phyloP scores from a whole-genome alignment of 2,113 vertebrate species.

The Aptenodytes forsteri region DNA sequence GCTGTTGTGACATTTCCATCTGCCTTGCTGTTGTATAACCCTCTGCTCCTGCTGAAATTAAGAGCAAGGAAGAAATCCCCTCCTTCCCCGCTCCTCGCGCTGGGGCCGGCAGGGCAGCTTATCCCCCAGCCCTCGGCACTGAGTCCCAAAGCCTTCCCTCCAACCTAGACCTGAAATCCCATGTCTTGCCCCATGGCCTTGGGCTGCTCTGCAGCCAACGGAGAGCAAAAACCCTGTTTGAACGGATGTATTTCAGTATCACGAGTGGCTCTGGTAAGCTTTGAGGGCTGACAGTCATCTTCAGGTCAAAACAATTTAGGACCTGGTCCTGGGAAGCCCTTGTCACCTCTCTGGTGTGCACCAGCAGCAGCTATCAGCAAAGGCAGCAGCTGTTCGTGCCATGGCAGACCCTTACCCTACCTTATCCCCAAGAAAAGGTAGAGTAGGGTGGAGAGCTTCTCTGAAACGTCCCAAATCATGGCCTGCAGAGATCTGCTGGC shows the following conservation, averaged over 20 bases:
- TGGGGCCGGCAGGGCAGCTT: not conserved
- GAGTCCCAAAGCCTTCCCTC: not conserved
- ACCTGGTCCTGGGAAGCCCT: not conserved
- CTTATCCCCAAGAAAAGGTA: not conserved
- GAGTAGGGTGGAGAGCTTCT: not conserved
- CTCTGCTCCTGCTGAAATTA: not conserved
- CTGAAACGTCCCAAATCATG: not conserved
- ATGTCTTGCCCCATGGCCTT: not conserved
- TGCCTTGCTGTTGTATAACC: not conserved
- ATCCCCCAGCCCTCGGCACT: not conserved
- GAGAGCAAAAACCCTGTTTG: not conserved
- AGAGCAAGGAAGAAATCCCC: not conserved
- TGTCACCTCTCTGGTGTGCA: not conserved
- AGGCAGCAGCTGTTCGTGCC: not conserved
- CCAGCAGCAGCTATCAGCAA: not conserved
- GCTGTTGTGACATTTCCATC: conserved; percentile 2
- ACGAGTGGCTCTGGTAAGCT: not conserved
- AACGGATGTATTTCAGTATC: not conserved
- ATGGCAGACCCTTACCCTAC: not conserved
- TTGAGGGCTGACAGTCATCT: not conserved
- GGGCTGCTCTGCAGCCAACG: not conserved
- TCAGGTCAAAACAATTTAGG: not conserved
- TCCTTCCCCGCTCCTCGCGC: rapidly evolving
- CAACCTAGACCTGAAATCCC: not conserved
- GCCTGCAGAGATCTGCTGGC: not conserved